These are phyloP conservation scores for Chrysodeixis includens DNA, from an alignment of 2,888 invertebrate genomes.

Conservation along the genomic window DNA sequence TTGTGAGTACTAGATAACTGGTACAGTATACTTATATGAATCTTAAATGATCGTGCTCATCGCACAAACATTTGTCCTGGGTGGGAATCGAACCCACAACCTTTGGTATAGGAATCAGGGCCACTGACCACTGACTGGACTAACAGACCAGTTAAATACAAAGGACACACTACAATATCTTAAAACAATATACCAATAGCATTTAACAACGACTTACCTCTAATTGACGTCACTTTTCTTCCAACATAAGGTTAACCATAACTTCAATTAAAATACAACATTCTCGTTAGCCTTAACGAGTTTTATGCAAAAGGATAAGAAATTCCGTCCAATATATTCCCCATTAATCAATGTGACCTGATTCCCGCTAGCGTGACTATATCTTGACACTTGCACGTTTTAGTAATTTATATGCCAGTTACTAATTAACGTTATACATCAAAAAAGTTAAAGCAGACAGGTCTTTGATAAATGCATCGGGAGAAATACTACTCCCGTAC, in stretches of 20 bases:
- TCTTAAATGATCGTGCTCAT: no score
- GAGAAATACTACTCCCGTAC: neutral
- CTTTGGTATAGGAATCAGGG: no score
- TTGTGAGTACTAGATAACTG: no score
- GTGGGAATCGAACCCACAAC: no score
- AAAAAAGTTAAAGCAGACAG: slow-evolving; percentile 23
- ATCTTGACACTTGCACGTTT: slow-evolving; percentile 38
- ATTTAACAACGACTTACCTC: no score
- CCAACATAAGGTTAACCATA: neutral
- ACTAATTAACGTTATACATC: slow-evolving; percentile 49
- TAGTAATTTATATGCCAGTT: slow-evolving; percentile 40
- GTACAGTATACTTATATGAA: no score
- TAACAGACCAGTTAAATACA: no score
- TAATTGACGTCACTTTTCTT: no score
- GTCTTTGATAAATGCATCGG: slow-evolving; percentile 23
- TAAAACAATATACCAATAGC: no score
- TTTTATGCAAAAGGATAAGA: slow-evolving; percentile 17
- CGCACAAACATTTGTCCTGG: no score
- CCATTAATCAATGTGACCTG: slow-evolving; percentile 52
- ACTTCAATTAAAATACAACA: neutral
- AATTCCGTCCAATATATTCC: slow-evolving; percentile 35
- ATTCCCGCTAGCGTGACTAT: slow-evolving; percentile 48
- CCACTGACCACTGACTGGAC: no score
- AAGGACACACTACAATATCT: no score
- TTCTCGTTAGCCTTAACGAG: neutral